Evolutionary conservation across 2,888 invertebrate genomes (phyloP), one percentile per base, ranked within the genome.

Genomic region (Coelopa pilipes): DNA sequence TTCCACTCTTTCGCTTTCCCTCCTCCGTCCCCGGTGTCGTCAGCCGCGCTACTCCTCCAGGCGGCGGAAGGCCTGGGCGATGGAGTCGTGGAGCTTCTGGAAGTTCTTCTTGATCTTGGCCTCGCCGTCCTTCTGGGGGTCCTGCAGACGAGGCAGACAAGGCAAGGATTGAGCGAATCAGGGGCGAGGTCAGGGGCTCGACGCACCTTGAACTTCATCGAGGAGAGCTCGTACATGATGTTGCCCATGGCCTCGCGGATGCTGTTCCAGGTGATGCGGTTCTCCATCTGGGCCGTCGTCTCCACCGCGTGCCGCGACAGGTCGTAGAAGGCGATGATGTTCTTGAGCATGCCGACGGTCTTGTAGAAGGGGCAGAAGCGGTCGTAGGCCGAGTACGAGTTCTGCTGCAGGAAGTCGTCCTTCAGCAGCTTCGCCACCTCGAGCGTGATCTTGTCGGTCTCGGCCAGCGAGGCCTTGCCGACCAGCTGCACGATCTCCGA

Each of bases 311-410:
- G 98, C 70, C 96, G 92, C 53, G 99, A 93, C 93, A 98, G 93
- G 88, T 99, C 99, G 89, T 98, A 99, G 90, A 99, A 97, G 71
- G 95, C 90, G 84, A 99, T 96, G 89, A 99, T 98, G 90, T 99
- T 99, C 86, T 92, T 92, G 85, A 99, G 88, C 99, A 99, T 99
- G 80, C 97, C 98, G 75, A 97, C 96, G 0, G 99, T 99, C 90
- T 99, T 99, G 91, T 99, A 99, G 91, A 99, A 99, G 80, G 99
- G 99, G 86, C 99, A 99, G 91, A 97, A 99, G 73, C 98, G 93
- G 89, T 97, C 97, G 88, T 97, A 97, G 0, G 94, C 88, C 1
- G 96, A 96, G 88, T 96, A 95, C 88, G 98, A 97, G 91, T 99
- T 99, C 89, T 99, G 99, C 88, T 99, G 99, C 84, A 99, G 89